These are phyloP conservation scores for Brachionus asplanchnoidis DNA, from an alignment of 1,140 invertebrate genomes.

Conservation along the genomic window DNA sequence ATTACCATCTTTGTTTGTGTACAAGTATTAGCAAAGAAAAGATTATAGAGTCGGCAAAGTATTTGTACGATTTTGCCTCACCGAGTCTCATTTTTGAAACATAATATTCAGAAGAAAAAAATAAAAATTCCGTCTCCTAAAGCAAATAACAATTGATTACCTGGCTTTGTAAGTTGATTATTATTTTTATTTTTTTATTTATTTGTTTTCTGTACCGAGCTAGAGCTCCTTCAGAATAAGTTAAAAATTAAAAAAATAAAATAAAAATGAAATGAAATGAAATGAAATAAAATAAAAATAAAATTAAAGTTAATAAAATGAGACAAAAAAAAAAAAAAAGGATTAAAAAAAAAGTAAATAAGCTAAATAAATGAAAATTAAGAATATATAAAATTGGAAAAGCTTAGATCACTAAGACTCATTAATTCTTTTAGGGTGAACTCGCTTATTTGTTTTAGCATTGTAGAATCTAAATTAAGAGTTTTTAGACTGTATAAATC, in stretches of 20 bases:
- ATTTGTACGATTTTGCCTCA: constrained; percentile 46
- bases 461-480: not conserved
- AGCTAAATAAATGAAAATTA: too few relatives aligned
- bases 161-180: not conserved
- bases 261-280: too few relatives aligned
- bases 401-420: not conserved
- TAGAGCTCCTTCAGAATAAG: too few relatives aligned
- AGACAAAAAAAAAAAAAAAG: too few relatives aligned
- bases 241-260: too few relatives aligned
- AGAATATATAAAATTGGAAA: too few relatives aligned
- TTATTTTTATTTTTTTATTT: too few relatives aligned
- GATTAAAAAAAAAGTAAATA: too few relatives aligned
- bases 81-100: constrained; percentile 56
- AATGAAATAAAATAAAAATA: too few relatives aligned
- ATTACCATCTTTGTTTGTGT: not conserved
- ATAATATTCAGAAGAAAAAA: constrained; percentile 45
- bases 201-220: too few relatives aligned
- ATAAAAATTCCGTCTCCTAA: constrained; percentile 48
- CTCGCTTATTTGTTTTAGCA: not conserved
- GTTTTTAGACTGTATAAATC: constrained; percentile 34
- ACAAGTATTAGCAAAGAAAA: constrained; percentile 42
- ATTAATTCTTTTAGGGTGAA: not conserved
- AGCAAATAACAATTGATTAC: constrained; percentile 48
- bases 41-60: constrained; percentile 55
- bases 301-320: too few relatives aligned